These are phyloP conservation scores for Phylloscopus trochilus DNA, from an alignment of 2,113 vertebrate species.

Conservation along the genomic window DNA sequence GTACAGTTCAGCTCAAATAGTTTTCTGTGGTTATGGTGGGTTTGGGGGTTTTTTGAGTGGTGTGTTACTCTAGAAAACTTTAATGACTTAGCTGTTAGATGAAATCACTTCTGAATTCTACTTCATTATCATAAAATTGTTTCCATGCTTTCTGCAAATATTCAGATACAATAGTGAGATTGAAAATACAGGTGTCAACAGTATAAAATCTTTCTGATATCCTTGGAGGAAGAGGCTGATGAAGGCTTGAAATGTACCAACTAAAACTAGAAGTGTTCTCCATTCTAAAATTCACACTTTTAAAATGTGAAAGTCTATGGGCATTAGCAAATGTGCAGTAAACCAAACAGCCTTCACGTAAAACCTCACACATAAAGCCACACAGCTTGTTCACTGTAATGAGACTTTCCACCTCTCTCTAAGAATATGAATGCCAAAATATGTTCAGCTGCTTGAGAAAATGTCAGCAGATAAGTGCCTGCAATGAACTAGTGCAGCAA, in stretches of 20 bases:
- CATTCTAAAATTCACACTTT: not conserved
- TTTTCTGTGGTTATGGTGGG: not conserved
- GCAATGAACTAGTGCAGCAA: not conserved
- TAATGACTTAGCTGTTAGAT: not conserved
- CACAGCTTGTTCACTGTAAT: not conserved
- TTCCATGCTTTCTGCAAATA: not conserved
- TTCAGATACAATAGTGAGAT: not conserved
- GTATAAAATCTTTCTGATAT: not conserved
- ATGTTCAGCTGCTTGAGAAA: not conserved
- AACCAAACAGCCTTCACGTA: not conserved
- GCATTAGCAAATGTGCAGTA: not conserved
- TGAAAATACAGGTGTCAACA: not conserved
- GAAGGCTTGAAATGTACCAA: not conserved
- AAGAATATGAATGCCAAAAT: not conserved
- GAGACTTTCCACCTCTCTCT: not conserved
- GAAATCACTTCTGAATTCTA: not conserved
- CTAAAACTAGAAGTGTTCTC: not conserved
- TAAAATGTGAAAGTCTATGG: not conserved
- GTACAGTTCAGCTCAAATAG: not conserved
- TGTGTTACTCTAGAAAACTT: not conserved
- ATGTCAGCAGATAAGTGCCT: accelerated
- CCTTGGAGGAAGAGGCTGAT: not conserved
- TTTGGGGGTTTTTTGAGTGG: not conserved
- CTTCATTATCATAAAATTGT: not conserved
- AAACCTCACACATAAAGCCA: not conserved